Evolutionary conservation across 2,797 vertebrate genomes (phyloP), one percentile per base, ranked within the genome.

Genomic region (Notolabrus celidotus): DNA sequence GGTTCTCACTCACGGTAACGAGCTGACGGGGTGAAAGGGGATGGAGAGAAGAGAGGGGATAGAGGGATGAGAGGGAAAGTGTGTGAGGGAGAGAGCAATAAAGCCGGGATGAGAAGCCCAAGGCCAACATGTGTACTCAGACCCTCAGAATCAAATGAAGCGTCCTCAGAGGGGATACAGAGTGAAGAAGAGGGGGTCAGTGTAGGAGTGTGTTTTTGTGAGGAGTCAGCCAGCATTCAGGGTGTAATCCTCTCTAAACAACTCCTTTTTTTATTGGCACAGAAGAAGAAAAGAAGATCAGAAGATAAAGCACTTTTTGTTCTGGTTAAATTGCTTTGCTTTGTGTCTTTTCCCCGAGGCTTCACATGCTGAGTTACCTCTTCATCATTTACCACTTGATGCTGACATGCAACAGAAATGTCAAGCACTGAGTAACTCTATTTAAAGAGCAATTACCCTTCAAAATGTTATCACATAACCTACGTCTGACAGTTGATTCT

Each of bases 1-100:
- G 89, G 85, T 88, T 88, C 79, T 92, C 88, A 83, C 73, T 92
- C 90, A 88, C 71, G 83, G 87, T 86, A 89, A 92, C 46, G 84
- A 89, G 88, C 82, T 79, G 83, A 82, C 74, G 62, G 85, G 67
- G 45, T 72, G 29, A 34, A 57, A 36, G 56, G 73, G 56, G 67
- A 67, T 47, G 47, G 62, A 55, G 64, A 52, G 54, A 77, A 84
- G 67, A 73, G 64, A 49, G 15, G 50, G 71, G 52, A 66, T 55
- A 51, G 55, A 45, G 62, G 67, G 67, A 73, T 71, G 74, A 75
- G 55, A 52, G 68, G 69, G 38, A 71, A 51, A 62, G 38, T 77
- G 70, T 20, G 47, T 41, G 38, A 71, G 51, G 68, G 43, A 80
- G 72, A 10, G 25, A 19, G 75, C 53, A 60, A 89, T 88, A 90